Conservation (phyloP, 1,140 invertebrate genomes). For the Dendroctonus valens region DNA sequence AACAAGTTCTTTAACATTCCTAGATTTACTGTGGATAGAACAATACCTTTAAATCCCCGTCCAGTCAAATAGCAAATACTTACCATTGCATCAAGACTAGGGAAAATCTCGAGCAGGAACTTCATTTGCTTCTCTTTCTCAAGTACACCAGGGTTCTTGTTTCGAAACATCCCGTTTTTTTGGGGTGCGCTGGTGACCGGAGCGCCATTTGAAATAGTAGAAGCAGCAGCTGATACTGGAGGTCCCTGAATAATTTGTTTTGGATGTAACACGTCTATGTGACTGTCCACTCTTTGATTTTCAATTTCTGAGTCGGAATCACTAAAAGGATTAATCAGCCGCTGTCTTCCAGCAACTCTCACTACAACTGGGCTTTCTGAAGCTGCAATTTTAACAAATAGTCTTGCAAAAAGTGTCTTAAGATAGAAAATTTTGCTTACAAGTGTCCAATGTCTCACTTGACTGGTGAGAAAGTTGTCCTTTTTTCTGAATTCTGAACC, state of each 20-base stretch:
- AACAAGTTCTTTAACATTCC: too few relatives aligned
- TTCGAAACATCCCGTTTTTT: constrained; percentile 24
- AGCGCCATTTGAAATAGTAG: neutral
- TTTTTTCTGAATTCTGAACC: constrained; percentile 46
- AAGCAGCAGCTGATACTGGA: too few relatives aligned
- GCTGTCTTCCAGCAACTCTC: constrained; percentile 11
- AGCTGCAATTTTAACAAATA: constrained; percentile 24
- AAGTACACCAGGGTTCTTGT: constrained; percentile 40
- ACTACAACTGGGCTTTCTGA: constrained; percentile 2
- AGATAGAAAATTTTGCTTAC: constrained; percentile 34
- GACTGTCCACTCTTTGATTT: constrained; percentile 12
- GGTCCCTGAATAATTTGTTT: too few relatives aligned
- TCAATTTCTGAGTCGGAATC: constrained; percentile 48
- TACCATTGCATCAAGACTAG: constrained; percentile 36
- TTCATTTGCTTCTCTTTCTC: constrained; percentile 47
- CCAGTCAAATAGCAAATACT: neutral
- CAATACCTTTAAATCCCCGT: too few relatives aligned
- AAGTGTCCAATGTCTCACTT: constrained; percentile 30
- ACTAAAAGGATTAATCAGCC: constrained; percentile 38
- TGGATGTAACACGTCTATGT: neutral
- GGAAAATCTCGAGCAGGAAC: constrained; percentile 45
- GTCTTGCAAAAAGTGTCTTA: neutral
- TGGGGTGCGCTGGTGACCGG: neutral
- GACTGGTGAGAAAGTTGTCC: constrained; percentile 34
- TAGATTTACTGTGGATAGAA: too few relatives aligned